Evolutionary conservation across 2,113 vertebrate species (phyloP).

Genomic region (Semicossyphus pulcher): DNA sequence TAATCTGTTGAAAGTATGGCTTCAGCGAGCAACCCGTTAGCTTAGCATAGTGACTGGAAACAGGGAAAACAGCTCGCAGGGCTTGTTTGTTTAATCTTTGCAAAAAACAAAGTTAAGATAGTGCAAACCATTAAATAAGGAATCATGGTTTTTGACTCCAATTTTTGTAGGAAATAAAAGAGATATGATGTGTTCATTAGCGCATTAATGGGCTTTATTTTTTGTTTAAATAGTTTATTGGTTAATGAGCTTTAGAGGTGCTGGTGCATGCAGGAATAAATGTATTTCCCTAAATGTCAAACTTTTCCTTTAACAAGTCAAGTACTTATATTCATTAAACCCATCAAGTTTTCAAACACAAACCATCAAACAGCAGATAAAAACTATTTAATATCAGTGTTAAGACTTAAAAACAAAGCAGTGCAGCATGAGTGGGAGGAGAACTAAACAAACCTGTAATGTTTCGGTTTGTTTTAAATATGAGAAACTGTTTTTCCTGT

Average conservation of each 20-base stretch:
- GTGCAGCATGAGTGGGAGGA: background rate
- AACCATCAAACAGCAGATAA: background rate
- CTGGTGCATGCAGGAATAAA: too few relatives aligned
- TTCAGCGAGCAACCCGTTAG: background rate
- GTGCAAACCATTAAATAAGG: accelerated
- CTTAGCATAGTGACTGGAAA: conserved; percentile 5
- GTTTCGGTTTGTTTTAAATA: too few relatives aligned
- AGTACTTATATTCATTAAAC: background rate
- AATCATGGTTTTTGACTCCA: background rate
- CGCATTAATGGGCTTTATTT: background rate
- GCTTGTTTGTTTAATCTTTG: background rate
- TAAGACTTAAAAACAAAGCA: conserved; percentile 4
- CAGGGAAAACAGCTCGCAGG: background rate
- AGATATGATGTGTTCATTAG: background rate
- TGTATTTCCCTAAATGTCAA: background rate
- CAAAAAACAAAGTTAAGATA: background rate
- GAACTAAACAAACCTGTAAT: background rate
- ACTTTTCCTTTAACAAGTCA: conserved; percentile 1
- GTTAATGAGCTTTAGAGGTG: too few relatives aligned
- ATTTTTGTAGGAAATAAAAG: background rate
- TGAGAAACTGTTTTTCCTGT: background rate
- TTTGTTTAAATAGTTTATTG: too few relatives aligned
- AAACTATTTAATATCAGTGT: background rate
- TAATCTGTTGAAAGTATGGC: background rate
- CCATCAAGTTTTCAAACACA: background rate